Conservation (phyloP, 2,888 invertebrate species). For the Caenorhabditis doughertyi region DNA sequence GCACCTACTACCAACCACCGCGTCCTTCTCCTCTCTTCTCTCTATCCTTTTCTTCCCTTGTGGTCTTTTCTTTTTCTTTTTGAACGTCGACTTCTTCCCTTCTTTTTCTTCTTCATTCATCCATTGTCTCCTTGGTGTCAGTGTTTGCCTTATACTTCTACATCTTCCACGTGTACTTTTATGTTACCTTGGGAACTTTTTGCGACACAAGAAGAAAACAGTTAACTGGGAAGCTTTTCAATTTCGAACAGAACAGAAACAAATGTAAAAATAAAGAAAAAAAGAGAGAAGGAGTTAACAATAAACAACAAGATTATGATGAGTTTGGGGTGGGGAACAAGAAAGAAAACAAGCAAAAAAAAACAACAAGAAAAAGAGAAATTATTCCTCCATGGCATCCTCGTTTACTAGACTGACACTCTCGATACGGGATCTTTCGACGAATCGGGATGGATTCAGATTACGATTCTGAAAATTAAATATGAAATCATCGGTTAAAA, state of each 20-base stretch:
- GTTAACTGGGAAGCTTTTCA: too few species aligned
- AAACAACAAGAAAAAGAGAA: neutral
- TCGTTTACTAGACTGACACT: constrained; percentile 54
- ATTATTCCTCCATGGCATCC: constrained; percentile 63
- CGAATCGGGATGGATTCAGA: constrained; percentile 59
- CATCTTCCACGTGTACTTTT: too few species aligned
- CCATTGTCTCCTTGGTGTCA: neutral
- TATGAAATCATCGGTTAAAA: neutral
- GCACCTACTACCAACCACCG: neutral
- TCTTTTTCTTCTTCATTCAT: too few species aligned
- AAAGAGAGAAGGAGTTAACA: constrained; percentile 22
- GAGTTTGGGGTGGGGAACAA: neutral
- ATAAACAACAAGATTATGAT: constrained; percentile 23
- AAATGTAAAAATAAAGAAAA: neutral
- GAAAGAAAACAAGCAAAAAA: constrained; percentile 13
- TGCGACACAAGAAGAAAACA: too few species aligned
- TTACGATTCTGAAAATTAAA: constrained; percentile 43
- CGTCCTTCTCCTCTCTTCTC: neutral
- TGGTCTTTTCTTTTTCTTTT: neutral
- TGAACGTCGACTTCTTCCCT: neutral
- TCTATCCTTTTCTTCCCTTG: neutral
- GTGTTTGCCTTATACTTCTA: neutral
- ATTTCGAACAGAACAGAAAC: too few species aligned
- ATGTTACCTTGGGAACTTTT: too few species aligned
- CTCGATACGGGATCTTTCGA: constrained; percentile 56